Conservation (phyloP, 2,888 invertebrate genomes). For the Ceraclea dissimilis region DNA sequence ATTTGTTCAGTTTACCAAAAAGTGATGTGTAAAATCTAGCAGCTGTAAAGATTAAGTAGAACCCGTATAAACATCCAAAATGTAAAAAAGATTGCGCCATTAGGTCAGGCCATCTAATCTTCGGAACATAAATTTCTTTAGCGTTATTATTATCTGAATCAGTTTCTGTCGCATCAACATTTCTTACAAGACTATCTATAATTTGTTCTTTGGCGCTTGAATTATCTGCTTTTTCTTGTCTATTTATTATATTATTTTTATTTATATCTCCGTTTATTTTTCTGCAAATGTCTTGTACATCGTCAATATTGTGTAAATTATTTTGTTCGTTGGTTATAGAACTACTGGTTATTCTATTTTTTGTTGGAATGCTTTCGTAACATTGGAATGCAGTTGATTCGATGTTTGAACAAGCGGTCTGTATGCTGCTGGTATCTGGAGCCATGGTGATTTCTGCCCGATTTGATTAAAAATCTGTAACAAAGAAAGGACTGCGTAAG, state of each 20-base stretch:
- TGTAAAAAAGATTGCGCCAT: slow-evolving; percentile 63
- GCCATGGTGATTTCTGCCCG: neutral
- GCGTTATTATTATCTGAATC: neutral
- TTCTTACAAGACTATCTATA: neutral
- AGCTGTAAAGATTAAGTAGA: slow-evolving; percentile 55
- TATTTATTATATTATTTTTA: too few species aligned
- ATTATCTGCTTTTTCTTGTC: too few species aligned
- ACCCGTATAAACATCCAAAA: slow-evolving; percentile 59
- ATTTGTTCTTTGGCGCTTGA: too few species aligned
- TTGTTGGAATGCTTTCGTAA: too few species aligned
- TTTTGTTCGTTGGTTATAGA: too few species aligned
- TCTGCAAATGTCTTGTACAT: too few species aligned
- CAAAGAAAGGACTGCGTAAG: neutral
- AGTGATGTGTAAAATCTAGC: slow-evolving; percentile 57
- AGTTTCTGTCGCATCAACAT: neutral
- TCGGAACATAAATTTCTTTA: neutral
- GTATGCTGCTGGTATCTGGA: neutral
- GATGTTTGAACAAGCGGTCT: neutral
- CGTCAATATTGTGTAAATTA: too few species aligned
- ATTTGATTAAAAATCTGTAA: neutral
- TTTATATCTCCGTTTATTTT: too few species aligned
- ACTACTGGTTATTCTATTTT: too few species aligned
- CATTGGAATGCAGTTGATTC: neutral
- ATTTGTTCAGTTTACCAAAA: slow-evolving; percentile 60
- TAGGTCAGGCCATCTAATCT: slow-evolving; percentile 64